Percentiles rank a stretch among this genome's conserved stretches.
Conservation (phyloP, 2,113 vertebrate species). For the Isichthys henryi region DNA sequence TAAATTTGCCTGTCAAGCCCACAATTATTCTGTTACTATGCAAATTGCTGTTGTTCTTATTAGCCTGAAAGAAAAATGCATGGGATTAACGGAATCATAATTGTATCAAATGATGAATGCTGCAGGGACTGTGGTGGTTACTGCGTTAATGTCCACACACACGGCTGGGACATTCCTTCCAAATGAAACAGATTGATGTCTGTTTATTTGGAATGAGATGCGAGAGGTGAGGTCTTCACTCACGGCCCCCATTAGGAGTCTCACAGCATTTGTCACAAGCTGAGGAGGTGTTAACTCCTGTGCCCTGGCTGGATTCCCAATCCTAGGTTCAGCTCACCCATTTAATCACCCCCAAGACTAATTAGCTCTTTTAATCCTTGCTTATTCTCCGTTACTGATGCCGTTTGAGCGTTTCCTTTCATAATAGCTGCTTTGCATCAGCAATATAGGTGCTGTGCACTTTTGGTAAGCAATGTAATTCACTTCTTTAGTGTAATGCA, state of each 20-base stretch:
- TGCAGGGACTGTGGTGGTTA: conserved; percentile 44
- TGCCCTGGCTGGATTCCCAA: conserved; percentile 10
- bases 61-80: conserved; percentile 51
- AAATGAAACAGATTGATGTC: neutral
- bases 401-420: neutral
- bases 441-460: neutral
- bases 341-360: conserved; percentile 12
- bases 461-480: neutral
- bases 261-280: neutral
- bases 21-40: conserved; percentile 69
- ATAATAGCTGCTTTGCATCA: neutral
- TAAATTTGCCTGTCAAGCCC: conserved; percentile 63
- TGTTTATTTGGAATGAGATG: neutral
- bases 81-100: conserved; percentile 63
- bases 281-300: neutral
- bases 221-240: neutral
- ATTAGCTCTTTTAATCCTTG: conserved; percentile 13
- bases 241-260: neutral
- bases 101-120: conserved; percentile 51
- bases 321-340: neutral
- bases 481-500: neutral
- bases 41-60: conserved; percentile 56
- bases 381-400: neutral
- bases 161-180: neutral
- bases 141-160: conserved; percentile 12